Evolutionary conservation across 2,888 invertebrate species (phyloP), one percentile per base, ranked within the genome.

Genomic region (Arenicola marina): DNA sequence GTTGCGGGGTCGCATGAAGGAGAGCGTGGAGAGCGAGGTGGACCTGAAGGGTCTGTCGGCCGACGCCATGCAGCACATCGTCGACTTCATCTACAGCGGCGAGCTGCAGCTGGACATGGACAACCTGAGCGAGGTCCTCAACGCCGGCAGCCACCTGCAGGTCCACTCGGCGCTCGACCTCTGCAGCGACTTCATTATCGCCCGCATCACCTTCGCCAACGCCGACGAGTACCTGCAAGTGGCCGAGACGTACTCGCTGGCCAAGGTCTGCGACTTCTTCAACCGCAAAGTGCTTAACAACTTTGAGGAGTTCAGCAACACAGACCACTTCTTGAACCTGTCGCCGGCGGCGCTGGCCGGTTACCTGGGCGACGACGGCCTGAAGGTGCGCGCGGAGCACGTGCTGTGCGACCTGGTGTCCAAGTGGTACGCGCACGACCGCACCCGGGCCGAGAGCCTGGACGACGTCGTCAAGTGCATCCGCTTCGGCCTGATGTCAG

Each of bases 81-180:
- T 82, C 2, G 78, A 81, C 59, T 82, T 82, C 63, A 77, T 81
- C 33, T 82, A 82, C 73, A 79, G 76, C 54, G 81, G 81, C 18
- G 75, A 77, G 59, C 73, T 81, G 73, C 71, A 72, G 1, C 69
- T 82, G 7, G 73, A 76, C 44, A 72, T 72, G n/a, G 79, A 78
- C 55, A 80, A 78, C 64, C 71, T 82, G 38, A 78, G 76, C 1
- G 81, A 81, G 56, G 75, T 80, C 15, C 75, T 82, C 62, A 76
- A 79, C 68, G 79, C 81, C 1, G 79, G 80, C 56, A 81, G 79
- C 59, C 80, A 80, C 65, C 67, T 79, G 24, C 76, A 77, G 61
- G 78, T 81, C 18, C 72, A 76, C n/a, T 59, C 76, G 28, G 82
- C 79, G 0, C 72, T 82, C 2, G 79, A 81, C 53, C 73, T 80